These are phyloP conservation scores for Erythrolamprus reginae DNA, from an alignment of 2,113 vertebrate species.

Conservation along the genomic window DNA sequence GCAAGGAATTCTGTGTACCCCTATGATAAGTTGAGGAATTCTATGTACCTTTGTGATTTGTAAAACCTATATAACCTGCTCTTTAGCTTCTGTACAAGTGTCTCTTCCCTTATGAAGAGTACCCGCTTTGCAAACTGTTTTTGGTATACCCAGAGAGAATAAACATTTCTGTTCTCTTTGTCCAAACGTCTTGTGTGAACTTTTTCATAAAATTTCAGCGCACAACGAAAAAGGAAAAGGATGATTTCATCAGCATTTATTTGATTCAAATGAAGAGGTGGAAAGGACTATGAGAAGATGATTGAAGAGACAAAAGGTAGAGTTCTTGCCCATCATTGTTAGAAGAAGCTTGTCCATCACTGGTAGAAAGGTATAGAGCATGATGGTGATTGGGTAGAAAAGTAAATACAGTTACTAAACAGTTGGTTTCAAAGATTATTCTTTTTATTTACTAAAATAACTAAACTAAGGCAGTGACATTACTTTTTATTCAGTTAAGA, in stretches of 20 bases:
- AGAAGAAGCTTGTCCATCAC: neutral
- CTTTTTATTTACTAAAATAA: neutral
- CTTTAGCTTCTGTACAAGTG: no score
- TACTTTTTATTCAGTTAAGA: neutral
- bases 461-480: neutral
- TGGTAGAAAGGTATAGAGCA: neutral
- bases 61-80: no score
- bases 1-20: no score
- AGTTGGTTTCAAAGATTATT: neutral
- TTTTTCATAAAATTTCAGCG: no score
- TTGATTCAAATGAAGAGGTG: neutral
- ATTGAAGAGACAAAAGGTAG: neutral
- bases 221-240: neutral
- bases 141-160: no score
- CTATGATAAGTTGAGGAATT: no score
- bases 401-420: neutral
- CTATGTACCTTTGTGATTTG: no score
- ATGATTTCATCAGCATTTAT: neutral
- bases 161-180: no score
- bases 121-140: no score
- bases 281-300: neutral
- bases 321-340: neutral
- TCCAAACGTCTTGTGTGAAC: no score
- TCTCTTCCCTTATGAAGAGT: no score
- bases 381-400: neutral